phyloP scores from a whole-genome alignment of 2,113 vertebrate species.

The Hystrix brachyura region DNA sequence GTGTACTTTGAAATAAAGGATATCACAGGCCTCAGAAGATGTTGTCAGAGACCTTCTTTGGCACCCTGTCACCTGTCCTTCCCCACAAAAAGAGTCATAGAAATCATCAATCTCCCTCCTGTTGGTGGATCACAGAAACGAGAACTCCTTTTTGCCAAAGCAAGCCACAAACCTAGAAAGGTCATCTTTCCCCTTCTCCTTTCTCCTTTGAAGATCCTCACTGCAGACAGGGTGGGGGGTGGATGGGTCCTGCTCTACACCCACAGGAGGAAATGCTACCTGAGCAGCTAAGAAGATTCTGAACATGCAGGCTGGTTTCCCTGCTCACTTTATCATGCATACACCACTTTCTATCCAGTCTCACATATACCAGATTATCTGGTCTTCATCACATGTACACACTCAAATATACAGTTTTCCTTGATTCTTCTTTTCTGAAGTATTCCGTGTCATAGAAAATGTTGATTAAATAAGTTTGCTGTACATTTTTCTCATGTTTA shows the following conservation, averaged over 20 bases:
- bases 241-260: background rate
- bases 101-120: background rate
- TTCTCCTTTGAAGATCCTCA: background rate
- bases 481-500: too few relatives aligned
- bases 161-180: background rate
- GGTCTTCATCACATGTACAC: background rate
- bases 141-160: background rate
- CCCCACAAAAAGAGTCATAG: background rate
- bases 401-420: background rate
- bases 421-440: background rate
- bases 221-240: too few relatives aligned
- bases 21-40: background rate
- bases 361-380: background rate
- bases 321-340: background rate
- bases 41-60: background rate
- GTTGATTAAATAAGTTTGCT: background rate
- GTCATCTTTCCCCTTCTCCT: too few relatives aligned
- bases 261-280: background rate
- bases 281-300: rapidly evolving
- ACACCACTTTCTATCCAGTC: background rate
- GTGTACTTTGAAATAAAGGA: background rate
- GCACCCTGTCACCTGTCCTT: background rate
- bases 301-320: background rate
- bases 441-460: background rate
- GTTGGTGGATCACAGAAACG: background rate